phyloP scores from a whole-genome alignment of 2,888 invertebrate species.

The Cataglyphis altisquamis region DNA sequence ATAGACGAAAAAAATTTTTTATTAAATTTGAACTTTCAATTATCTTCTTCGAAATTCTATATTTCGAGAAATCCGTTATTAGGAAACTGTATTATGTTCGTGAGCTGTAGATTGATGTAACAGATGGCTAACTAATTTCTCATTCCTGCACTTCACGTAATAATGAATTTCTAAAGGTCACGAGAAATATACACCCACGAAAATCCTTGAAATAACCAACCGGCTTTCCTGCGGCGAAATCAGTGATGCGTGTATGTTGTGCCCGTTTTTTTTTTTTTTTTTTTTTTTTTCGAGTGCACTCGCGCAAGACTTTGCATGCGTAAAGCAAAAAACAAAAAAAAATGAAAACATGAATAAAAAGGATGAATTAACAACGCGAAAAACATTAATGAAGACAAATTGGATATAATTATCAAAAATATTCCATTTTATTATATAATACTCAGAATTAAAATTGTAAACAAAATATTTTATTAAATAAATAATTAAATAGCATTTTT shows the following conservation, averaged over 20 bases:
- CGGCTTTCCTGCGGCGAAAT: slow-evolving; percentile 1
- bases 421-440: neutral
- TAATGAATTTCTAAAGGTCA: slow-evolving; percentile 44
- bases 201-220: slow-evolving; percentile 34
- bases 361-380: neutral
- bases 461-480: neutral
- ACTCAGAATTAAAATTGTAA: neutral
- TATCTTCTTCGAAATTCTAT: too few relatives aligned
- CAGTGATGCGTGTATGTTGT: neutral
- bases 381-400: neutral
- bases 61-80: slow-evolving; percentile 14
- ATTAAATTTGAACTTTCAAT: neutral
- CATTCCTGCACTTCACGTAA: slow-evolving; percentile 19
- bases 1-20: neutral
- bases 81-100: slow-evolving; percentile 13
- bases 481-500: neutral
- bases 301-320: slow-evolving; percentile 7
- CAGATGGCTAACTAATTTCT: slow-evolving; percentile 27
- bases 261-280: slow-evolving; percentile 1
- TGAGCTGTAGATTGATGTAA: slow-evolving; percentile 36
- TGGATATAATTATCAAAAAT: neutral
- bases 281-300: slow-evolving; percentile 28
- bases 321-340: slow-evolving; percentile 24
- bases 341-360: neutral
- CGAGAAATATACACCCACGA: slow-evolving; percentile 25